Conservation (phyloP, 37 sponge, comb jelly and placozoan genomes). For the Corticium candelabrum region DNA sequence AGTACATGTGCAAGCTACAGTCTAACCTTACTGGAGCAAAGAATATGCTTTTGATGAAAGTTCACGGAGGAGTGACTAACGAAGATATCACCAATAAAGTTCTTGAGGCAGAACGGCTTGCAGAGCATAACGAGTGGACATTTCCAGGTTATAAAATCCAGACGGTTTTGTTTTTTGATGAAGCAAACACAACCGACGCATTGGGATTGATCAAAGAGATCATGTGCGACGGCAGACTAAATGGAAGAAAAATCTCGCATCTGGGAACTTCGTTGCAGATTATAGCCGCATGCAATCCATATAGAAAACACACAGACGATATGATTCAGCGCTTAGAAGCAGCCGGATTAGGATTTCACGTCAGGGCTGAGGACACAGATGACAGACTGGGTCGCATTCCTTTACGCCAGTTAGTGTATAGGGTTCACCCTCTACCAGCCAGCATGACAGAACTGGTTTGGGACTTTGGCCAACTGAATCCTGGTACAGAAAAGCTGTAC, state of each 20-base stretch:
- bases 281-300: conserved; percentile 46
- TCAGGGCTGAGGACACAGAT: conserved; percentile 11
- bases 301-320: conserved; percentile 19
- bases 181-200: conserved; percentile 56
- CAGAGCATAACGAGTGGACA: conserved; percentile 14
- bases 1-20: conserved; percentile 22
- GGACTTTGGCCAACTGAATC: conserved; percentile 26
- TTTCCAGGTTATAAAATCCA: conserved; percentile 12
- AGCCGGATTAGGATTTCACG: conserved; percentile 26
- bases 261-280: conserved; percentile 20
- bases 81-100: conserved; percentile 25
- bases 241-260: conserved; percentile 19
- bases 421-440: conserved; percentile 77
- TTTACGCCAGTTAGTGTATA: conserved; percentile 85
- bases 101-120: conserved; percentile 28
- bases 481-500: conserved; percentile 9
- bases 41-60: conserved; percentile 62
- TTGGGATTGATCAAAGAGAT: conserved; percentile 47
- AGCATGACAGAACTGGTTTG: conserved; percentile 16
- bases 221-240: conserved; percentile 39
- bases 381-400: conserved; percentile 51
- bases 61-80: conserved; percentile 57
- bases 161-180: conserved; percentile 56
- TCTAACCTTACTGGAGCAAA: conserved; percentile 11
- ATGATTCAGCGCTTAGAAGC: conserved; percentile 20